Conservation (phyloP, 1,140 invertebrate species). For the Danaus plexippus region DNA sequence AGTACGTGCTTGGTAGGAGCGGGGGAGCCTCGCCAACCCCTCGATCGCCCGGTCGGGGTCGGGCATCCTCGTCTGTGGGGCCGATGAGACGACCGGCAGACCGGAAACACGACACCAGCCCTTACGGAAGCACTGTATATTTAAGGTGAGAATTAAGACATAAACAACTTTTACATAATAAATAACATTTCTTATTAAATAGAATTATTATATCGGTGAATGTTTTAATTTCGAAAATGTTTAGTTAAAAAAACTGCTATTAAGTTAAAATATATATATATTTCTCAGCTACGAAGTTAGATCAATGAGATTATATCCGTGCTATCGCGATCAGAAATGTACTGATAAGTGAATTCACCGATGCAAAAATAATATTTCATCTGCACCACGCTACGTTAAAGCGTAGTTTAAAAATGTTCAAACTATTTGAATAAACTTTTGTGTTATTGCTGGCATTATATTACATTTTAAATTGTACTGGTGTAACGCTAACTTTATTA, state of each 20-base stretch:
- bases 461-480: no score
- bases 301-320: conserved; percentile 8
- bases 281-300: conserved; percentile 12
- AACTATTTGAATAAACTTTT: no score
- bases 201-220: no score
- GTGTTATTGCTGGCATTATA: no score
- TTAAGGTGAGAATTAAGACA: conserved; percentile 44
- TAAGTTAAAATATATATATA: neutral
- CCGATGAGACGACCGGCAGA: conserved; percentile 85
- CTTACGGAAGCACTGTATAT: conserved; percentile 81
- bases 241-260: no score
- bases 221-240: no score
- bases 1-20: conserved; percentile 54
- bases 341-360: conserved; percentile 3
- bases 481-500: no score
- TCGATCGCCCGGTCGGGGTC: conserved; percentile 69
- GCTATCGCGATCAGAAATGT: conserved; percentile 3
- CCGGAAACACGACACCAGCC: conserved; percentile 87
- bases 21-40: conserved; percentile 51
- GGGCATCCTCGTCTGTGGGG: conserved; percentile 75
- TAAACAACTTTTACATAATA: no score
- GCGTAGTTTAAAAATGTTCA: no score
- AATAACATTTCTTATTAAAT: no score
- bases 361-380: no score
- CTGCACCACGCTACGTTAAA: no score